Evolutionary conservation across 2,797 vertebrate genomes (phyloP), one percentile per base, ranked within the genome.

Genomic region (Girardinus metallicus): DNA sequence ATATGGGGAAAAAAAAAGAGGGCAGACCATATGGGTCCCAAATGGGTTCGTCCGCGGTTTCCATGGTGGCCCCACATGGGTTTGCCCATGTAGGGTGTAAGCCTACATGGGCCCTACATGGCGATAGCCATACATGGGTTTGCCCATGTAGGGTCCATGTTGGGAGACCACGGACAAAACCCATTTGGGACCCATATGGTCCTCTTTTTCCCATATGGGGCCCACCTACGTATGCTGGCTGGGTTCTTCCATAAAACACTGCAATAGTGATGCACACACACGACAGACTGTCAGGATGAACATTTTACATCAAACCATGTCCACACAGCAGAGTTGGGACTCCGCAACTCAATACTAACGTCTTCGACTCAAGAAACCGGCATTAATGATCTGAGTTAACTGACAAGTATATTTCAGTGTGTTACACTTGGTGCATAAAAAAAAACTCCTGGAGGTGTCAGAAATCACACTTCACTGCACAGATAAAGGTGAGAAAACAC

Each of bases 401-500:
- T 70, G 66, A 70, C 66, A 70, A 70, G 21, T 70, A 43, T 43
- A 70, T 70, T n/a, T 70, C 66, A 70, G 66, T 43, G 23, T n/a
- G 66, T n/a, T 70, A 70, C 39, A 68, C 66, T 41, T 41, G 21
- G 66, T 26, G 66, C 36, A 70, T 70, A 16, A 16, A 31, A 36
- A 43, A 75, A 76, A 76, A 15, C 51, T 39, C 39, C 18, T 53
- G 16, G 60, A 31, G 68, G 62, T 79, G 75, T 74, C 81, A 76
- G 81, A 41, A 23, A 36, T 88, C 76, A 73, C 44, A 57, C 73
- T 86, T 77, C 9, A 3, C 77, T 82, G 78, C 62, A 64, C 70
- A 79, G 71, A n/a, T 39, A n/a, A 55, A 36, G 43, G 39, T 21
- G 39, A 46, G 80, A 64, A 68, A 31, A 72, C 76, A 75, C 62